Evolutionary conservation across 2,888 invertebrate genomes (phyloP), one percentile per base, ranked within the genome.

Genomic region (Papilio gigon): DNA sequence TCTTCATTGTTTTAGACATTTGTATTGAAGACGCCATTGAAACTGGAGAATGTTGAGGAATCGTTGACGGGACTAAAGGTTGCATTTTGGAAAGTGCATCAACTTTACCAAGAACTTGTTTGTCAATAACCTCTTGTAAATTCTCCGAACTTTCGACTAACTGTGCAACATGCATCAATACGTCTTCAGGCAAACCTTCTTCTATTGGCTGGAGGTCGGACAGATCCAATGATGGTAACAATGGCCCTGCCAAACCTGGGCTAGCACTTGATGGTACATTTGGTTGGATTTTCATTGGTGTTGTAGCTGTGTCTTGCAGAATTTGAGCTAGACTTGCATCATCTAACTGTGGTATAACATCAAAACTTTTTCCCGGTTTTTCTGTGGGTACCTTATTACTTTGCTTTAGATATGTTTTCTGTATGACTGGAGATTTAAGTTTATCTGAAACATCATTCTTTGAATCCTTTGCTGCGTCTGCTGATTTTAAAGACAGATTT

Each of bases 101-200:
- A 35, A 89, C 92, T 80, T 92, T 92, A 12, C 92, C 93, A 42
- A 93, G 79, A 1, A 94, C 93, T 79, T 94, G 94, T 71, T 95
- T 95, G 78, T 95, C 95, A 68, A 95, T 95, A 25, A 95, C 95
- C 81, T 95, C 95, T 78, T 95, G 95, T 70, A 95, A 85, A 76
- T 95, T 95, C 78, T 94, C 94, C 60, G 92, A 92, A 72, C 95
- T 95, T 68, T 95, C 95, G 11, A 95, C 95, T 27, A 95, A 86
- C 65, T 95, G 94, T 1, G 95, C 95, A n/a, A 95, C 95, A 84
- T 95, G 95, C 88, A 95, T 94, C 44, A 95, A 82, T 73, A 95
- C 92, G 84, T 95, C 95, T 74, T 95, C 95, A 0, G 95, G 94
- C 63, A 95, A 91, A 30, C 93, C 94, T 81, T 95, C 93, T 73